A percentile compares a stretch with the other conserved stretches of the same genome.
These are phyloP conservation scores for Drosophila helvetica DNA, from an alignment of 2,888 invertebrate species.

Conservation along the genomic window DNA sequence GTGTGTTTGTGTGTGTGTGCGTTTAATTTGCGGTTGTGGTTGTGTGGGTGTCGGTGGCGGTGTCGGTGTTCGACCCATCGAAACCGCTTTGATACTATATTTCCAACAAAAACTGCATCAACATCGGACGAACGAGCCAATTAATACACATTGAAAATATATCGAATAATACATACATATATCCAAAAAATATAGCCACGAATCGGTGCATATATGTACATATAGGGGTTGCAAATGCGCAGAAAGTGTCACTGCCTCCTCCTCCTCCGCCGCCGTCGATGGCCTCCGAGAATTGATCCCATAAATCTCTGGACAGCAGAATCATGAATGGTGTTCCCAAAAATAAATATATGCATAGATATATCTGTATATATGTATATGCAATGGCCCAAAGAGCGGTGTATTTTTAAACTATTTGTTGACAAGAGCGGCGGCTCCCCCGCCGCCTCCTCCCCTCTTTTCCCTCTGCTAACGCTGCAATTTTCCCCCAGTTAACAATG, in stretches of 20 bases:
- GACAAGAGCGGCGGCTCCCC: conserved; percentile 16
- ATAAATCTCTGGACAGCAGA: conserved; percentile 40
- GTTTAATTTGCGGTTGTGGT: conserved; percentile 31
- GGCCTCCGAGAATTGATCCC: conserved; percentile 31
- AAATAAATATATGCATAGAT: neutral
- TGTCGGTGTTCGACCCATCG: conserved; percentile 46
- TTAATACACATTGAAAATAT: conserved; percentile 44
- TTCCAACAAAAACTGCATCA: conserved; percentile 39
- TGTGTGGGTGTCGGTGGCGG: conserved; percentile 60
- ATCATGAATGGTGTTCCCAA: conserved; percentile 41
- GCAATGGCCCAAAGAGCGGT: neutral
- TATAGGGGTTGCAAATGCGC: conserved; percentile 29
- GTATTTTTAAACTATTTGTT: conserved; percentile 25
- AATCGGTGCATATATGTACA: conserved; percentile 21
- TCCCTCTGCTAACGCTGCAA: neutral
- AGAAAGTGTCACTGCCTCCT: conserved; percentile 34
- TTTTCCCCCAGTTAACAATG: conserved; percentile 37
- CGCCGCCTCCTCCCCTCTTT: no score
- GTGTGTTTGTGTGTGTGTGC: conserved; percentile 12
- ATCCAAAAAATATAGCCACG: conserved; percentile 41
- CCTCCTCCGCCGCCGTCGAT: no score
- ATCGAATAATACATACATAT: conserved; percentile 27
- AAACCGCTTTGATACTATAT: conserved; percentile 21
- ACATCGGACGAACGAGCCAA: conserved; percentile 35
- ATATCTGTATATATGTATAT: conserved; percentile 2